phyloP scores from a whole-genome alignment of 2,888 invertebrate genomes.

The Blera fallax region DNA sequence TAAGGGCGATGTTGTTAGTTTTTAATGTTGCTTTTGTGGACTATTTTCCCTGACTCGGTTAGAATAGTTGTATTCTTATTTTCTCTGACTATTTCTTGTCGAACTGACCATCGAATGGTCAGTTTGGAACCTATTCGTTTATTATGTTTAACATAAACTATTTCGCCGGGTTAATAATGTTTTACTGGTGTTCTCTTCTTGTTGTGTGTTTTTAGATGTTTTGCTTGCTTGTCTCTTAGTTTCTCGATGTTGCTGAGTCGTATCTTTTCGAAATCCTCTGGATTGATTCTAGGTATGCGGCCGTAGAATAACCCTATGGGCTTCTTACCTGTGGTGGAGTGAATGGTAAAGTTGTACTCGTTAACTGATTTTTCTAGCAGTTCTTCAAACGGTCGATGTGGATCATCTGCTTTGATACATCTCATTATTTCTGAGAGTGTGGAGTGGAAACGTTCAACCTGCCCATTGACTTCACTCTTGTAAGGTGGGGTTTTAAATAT shows the following conservation, averaged over 20 bases:
- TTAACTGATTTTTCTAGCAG: slow-evolving; percentile 38
- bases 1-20: slow-evolving; percentile 18
- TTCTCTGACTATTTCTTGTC: slow-evolving; percentile 33
- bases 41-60: slow-evolving; percentile 31
- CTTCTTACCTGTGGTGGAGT: not conserved
- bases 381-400: slow-evolving; percentile 36
- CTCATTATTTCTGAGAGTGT: slow-evolving; percentile 64
- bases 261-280: not conserved
- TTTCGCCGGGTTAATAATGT: slow-evolving; percentile 32
- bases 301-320: not conserved
- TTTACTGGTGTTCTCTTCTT: slow-evolving; percentile 37
- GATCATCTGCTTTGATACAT: slow-evolving; percentile 34
- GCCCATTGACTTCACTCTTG: slow-evolving; percentile 54
- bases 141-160: slow-evolving; percentile 20
- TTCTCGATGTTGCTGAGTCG: not conserved
- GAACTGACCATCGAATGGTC: not conserved
- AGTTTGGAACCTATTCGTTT: slow-evolving; percentile 18
- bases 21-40: slow-evolving; percentile 54
- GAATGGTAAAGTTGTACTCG: not conserved
- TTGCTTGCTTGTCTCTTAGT: slow-evolving; percentile 27
- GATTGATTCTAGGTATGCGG: not conserved
- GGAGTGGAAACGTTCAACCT: slow-evolving; percentile 58
- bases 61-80: slow-evolving; percentile 35
- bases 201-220: slow-evolving; percentile 42
- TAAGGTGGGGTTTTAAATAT: not conserved